These are phyloP conservation scores for Sisyra nigra DNA, from an alignment of 2,888 invertebrate species.

Conservation along the genomic window DNA sequence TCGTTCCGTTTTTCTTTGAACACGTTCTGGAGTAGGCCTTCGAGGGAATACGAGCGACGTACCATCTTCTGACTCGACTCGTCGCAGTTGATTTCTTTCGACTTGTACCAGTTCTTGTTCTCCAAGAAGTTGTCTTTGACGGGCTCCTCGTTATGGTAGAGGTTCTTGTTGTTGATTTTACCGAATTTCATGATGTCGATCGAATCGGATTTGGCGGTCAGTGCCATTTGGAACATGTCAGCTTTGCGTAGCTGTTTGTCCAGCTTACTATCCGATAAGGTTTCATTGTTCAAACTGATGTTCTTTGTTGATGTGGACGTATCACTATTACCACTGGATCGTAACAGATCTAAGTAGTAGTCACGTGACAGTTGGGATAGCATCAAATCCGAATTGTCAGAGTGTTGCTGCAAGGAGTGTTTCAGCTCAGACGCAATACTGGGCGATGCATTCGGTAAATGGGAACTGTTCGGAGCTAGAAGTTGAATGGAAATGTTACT, in stretches of 20 bases:
- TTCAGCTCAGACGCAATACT: background rate
- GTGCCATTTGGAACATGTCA: slow-evolving; percentile 3
- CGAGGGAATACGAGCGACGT: slow-evolving; percentile 37
- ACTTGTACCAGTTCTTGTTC: background rate
- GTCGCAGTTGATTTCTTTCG: background rate
- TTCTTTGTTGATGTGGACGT: slow-evolving; percentile 1
- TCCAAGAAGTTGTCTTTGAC: slow-evolving; percentile 19
- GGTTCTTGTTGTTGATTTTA: slow-evolving; percentile 15
- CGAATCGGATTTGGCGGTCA: background rate
- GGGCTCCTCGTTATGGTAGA: slow-evolving; percentile 39
- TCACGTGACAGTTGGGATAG: background rate
- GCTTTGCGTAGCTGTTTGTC: slow-evolving; percentile 2
- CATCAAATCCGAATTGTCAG: background rate
- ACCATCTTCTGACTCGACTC: slow-evolving; percentile 19
- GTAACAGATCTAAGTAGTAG: slow-evolving; percentile 1
- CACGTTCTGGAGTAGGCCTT: slow-evolving; percentile 38
- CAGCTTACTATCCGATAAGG: background rate
- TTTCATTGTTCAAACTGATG: slow-evolving; percentile 2
- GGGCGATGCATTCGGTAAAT: background rate
- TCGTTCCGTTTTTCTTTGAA: background rate
- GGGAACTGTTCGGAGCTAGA: background rate
- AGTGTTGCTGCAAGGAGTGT: no score
- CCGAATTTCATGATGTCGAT: slow-evolving; percentile 1
- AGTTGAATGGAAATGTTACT: slow-evolving; percentile 3
- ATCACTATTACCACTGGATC: slow-evolving; percentile 1